phyloP scores from a whole-genome alignment of 2,888 invertebrate species.

The Plusia festucae region DNA sequence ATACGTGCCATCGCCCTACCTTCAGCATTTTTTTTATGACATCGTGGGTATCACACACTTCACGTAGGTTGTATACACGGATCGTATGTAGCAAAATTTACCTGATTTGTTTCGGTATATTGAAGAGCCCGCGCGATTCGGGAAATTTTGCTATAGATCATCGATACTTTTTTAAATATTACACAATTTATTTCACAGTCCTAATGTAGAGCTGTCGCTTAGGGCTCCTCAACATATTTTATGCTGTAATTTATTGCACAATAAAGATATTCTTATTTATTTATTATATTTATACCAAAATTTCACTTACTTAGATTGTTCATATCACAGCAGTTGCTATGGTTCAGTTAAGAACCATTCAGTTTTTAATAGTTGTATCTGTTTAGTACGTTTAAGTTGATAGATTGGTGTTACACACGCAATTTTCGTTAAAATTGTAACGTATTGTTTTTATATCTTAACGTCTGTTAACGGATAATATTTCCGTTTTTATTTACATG shows the following conservation, averaged over 20 bases:
- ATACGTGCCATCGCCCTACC: too few species aligned
- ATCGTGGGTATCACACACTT: neutral
- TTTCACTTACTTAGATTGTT: constrained; percentile 21
- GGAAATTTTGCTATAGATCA: constrained; percentile 54
- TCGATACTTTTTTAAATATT: too few species aligned
- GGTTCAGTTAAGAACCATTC: constrained; percentile 49
- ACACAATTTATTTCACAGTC: too few species aligned
- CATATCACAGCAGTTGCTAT: constrained; percentile 33
- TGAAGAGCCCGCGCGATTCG: constrained; percentile 50
- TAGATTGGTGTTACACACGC: constrained; percentile 49
- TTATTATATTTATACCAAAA: too few species aligned
- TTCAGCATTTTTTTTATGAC: too few species aligned
- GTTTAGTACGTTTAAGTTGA: constrained; percentile 36
- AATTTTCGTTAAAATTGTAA: constrained; percentile 42
- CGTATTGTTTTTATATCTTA: constrained; percentile 26
- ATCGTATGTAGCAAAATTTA: constrained; percentile 43
- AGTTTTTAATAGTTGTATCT: constrained; percentile 26
- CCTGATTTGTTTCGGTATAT: constrained; percentile 57
- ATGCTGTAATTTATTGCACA: too few species aligned
- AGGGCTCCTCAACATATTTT: too few species aligned
- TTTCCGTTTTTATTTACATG: neutral
- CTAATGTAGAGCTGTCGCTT: too few species aligned
- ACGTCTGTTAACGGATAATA: constrained; percentile 17
- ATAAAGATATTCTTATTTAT: too few species aligned
- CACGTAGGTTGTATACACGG: constrained; percentile 13